Conservation (phyloP, 2,888 invertebrate genomes). For the Melinaea marsaeus region DNA sequence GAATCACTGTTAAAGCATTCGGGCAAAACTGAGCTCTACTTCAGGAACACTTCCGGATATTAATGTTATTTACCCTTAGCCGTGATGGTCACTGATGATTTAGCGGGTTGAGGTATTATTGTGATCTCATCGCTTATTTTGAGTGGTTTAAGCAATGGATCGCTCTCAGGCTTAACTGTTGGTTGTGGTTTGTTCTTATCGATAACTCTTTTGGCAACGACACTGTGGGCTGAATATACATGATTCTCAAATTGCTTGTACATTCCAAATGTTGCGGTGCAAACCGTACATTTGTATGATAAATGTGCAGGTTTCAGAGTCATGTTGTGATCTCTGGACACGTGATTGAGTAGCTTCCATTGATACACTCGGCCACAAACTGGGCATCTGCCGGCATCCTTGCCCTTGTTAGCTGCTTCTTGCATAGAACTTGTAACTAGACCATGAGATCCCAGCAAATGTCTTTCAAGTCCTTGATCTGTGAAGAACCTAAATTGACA, state of each 20-base stretch:
- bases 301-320: slow-evolving; percentile 95
- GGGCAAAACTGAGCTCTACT: slow-evolving; percentile 36
- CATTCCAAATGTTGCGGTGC: slow-evolving; percentile 96
- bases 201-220: slow-evolving; percentile 92
- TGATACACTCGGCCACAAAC: slow-evolving; percentile 91
- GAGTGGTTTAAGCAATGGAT: slow-evolving; percentile 86
- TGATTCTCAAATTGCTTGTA: slow-evolving; percentile 97
- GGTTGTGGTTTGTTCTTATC: slow-evolving; percentile 81
- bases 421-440: slow-evolving; percentile 97
- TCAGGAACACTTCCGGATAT: slow-evolving; percentile 43
- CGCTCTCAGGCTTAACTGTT: slow-evolving; percentile 59
- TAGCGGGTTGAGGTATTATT: slow-evolving; percentile 92
- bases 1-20: slow-evolving; percentile 50
- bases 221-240: slow-evolving; percentile 95
- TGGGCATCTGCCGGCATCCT: slow-evolving; percentile 96
- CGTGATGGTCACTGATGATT: slow-evolving; percentile 66
- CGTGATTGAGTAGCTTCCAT: slow-evolving; percentile 94
- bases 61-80: slow-evolving; percentile 71
- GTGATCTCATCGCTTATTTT: slow-evolving; percentile 96
- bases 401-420: slow-evolving; percentile 95
- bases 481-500: slow-evolving; percentile 98
- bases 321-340: slow-evolving; percentile 95
- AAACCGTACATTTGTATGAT: slow-evolving; percentile 96
- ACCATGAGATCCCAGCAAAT: slow-evolving; percentile 95
- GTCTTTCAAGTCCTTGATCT: slow-evolving; percentile 96